Percentiles rank a stretch among this genome's conserved stretches.
These are phyloP conservation scores for Caenorhabditis sulstoni DNA, from an alignment of 2,888 invertebrate genomes.

Conservation along the genomic window DNA sequence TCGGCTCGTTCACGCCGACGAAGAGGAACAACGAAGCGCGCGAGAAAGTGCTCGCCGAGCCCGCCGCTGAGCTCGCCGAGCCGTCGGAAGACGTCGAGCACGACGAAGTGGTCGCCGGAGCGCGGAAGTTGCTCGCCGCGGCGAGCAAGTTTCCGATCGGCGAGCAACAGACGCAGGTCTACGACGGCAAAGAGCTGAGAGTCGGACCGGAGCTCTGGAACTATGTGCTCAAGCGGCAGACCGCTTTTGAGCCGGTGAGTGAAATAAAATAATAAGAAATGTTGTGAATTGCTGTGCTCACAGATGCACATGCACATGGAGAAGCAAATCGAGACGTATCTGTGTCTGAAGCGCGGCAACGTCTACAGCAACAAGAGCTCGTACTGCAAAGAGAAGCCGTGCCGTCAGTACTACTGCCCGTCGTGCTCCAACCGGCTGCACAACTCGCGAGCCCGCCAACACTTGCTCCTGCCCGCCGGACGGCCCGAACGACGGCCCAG, in stretches of 20 bases:
- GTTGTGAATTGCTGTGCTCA: neutral
- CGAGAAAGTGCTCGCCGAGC: too few species aligned
- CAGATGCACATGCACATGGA: slow-evolving; percentile 26
- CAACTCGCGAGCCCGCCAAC: slow-evolving; percentile 23
- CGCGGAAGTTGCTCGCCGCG: slow-evolving; percentile 12
- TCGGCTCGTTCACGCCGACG: too few species aligned
- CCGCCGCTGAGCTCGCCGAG: too few species aligned
- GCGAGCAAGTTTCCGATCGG: slow-evolving; percentile 1
- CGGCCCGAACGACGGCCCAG: slow-evolving; percentile 53
- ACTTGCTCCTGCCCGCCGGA: slow-evolving; percentile 36
- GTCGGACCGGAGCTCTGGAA: slow-evolving; percentile 52
- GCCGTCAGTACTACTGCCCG: slow-evolving; percentile 59
- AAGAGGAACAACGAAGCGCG: too few species aligned
- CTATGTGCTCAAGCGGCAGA: too few species aligned
- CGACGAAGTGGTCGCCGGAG: slow-evolving; percentile 5
- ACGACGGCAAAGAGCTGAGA: neutral
- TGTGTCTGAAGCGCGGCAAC: slow-evolving; percentile 28
- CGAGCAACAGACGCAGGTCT: slow-evolving; percentile 4
- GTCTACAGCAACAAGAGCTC: slow-evolving; percentile 54
- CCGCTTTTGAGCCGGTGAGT: too few species aligned
- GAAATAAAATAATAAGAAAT: too few species aligned
- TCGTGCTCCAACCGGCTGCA: slow-evolving; percentile 52
- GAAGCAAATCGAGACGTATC: slow-evolving; percentile 13
- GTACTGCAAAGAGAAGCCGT: slow-evolving; percentile 51
- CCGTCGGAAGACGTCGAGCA: neutral